Evolutionary conservation across 1,140 invertebrate species (phyloP), one percentile per base, ranked within the genome.

Genomic region (Chymomyza costata): DNA sequence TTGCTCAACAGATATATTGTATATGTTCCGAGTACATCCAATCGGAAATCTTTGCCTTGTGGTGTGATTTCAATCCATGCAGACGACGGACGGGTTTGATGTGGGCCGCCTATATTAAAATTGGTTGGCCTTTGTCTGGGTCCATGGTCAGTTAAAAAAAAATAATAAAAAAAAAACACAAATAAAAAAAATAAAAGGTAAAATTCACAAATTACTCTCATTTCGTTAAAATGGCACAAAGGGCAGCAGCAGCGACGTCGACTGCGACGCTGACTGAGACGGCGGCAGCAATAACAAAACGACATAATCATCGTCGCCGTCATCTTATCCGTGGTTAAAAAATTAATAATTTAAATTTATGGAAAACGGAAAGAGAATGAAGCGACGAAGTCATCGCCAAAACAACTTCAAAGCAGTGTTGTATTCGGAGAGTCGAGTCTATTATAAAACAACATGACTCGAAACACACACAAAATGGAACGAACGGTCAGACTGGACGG

Each of bases 311-410:
- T 80, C 71, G 73, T 71, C 73, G 59, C 63, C 73, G 66, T 80
- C 70, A 66, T 76, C 66, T 78, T 80, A 78, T 78, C 63, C 63
- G 66, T 80, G 73, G 71, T 70, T 78, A 38, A 48, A 65, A 80
- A 80, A 80, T 78, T 76, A 76, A 76, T 76, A 78, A 76, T 76
- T 78, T 66, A 78, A 76, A 76, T 78, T 76, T 78, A 78, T 76
- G 71, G 62, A 76, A 76, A 76, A 76, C 62, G 57, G 70, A 76
- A 71, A 76, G 67, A 76, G 71, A 70, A 78, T 78, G 62, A 78
- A 76, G 71, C 66, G 62, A 78, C 71, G 62, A 66, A 76, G 71
- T 76, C 71, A 76, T 76, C 65, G 71, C 71, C 71, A 78, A 70
- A 76, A 70, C 65, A 66, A 70, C 53, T 59, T 55, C 62, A 70